phyloP scores from a whole-genome alignment of 2,797 vertebrate genomes.

The Mionectes olivaceus region DNA sequence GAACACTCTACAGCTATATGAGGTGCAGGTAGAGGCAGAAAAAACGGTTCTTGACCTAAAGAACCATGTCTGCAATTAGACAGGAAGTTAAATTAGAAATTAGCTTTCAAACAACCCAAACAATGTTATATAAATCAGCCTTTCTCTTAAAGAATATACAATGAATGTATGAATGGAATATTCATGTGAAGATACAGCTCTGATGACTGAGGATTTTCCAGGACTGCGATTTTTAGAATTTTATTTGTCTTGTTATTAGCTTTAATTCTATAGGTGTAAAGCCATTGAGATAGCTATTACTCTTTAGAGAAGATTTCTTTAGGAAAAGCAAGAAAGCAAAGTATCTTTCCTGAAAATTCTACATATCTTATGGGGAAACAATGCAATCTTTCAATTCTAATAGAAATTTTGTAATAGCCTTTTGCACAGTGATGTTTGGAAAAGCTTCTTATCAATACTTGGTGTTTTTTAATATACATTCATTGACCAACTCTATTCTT shows the following conservation, averaged over 20 bases:
- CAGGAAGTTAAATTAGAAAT: neutral
- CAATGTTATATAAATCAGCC: neutral
- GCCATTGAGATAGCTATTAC: neutral
- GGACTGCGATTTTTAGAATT: neutral
- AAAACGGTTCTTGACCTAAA: neutral
- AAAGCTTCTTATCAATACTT: conserved; percentile 1
- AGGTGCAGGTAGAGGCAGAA: neutral
- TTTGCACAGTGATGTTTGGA: neutral
- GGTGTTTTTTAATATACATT: neutral
- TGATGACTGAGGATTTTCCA: neutral
- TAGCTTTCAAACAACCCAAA: neutral
- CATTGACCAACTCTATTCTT: neutral
- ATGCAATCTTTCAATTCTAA: neutral
- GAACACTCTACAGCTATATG: neutral
- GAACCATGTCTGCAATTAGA: neutral
- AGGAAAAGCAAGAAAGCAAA: neutral
- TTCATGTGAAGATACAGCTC: neutral
- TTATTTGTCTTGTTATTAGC: fast-evolving
- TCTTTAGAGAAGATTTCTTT: neutral
- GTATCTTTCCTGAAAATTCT: neutral
- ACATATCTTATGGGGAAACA: neutral
- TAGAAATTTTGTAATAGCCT: neutral
- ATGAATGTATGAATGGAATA: neutral
- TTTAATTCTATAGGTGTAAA: neutral
- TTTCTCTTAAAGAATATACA: neutral